Conservation (phyloP, 2,113 vertebrate species). For the Chaetodon auriga region DNA sequence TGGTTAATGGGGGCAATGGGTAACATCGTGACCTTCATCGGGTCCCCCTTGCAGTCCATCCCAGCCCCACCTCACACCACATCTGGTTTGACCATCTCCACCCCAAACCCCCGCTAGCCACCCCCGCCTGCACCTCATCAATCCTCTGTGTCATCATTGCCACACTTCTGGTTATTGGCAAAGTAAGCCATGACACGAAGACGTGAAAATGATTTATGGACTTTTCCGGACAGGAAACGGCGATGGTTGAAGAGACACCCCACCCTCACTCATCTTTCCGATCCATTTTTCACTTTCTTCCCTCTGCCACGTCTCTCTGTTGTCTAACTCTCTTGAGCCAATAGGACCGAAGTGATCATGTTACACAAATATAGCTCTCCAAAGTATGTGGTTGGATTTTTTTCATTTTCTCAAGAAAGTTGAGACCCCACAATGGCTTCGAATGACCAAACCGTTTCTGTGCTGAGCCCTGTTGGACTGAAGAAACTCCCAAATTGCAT, state of each 20-base stretch:
- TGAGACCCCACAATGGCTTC: not conserved
- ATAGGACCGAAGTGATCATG: slow-evolving; percentile 42
- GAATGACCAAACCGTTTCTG: slow-evolving; percentile 12
- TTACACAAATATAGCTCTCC: slow-evolving; percentile 37
- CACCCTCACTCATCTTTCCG: slow-evolving; percentile 77
- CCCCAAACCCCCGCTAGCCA: slow-evolving; percentile 71
- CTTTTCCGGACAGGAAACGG: slow-evolving; percentile 82
- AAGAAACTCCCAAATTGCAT: not conserved
- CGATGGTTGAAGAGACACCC: slow-evolving; percentile 76
- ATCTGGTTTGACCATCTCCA: slow-evolving; percentile 86
- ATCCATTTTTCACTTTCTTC: slow-evolving; percentile 78
- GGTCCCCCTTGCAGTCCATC: slow-evolving; percentile 53
- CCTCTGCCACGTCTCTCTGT: slow-evolving; percentile 65
- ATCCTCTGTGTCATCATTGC: slow-evolving; percentile 84
- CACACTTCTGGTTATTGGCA: slow-evolving; percentile 80
- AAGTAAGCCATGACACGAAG: slow-evolving; percentile 81
- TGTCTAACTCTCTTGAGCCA: slow-evolving; percentile 54
- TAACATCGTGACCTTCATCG: slow-evolving; percentile 78
- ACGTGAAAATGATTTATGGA: slow-evolving; percentile 86
- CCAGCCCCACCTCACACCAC: slow-evolving; percentile 70
- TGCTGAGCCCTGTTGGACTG: not conserved
- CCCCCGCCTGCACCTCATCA: slow-evolving; percentile 82
- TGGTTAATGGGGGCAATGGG: slow-evolving; percentile 57
- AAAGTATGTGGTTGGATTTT: slow-evolving; percentile 31
- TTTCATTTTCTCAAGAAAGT: slow-evolving; percentile 26